phyloP scores from a whole-genome alignment of 1,140 invertebrate genomes.

The Bombus superbus region DNA sequence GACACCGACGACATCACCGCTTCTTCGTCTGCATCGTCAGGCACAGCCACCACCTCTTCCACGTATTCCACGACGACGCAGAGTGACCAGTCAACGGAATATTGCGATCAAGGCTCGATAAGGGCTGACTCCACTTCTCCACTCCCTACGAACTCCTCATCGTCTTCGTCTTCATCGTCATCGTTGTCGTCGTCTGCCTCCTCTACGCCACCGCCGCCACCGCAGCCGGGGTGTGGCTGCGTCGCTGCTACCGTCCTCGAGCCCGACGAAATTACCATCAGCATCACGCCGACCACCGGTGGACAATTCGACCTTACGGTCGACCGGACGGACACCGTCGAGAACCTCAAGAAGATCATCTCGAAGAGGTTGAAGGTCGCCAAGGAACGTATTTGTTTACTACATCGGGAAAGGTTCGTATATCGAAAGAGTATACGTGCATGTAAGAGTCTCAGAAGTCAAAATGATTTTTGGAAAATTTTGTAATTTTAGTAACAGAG shows the following conservation, averaged over 20 bases:
- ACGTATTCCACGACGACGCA: conserved; percentile 14
- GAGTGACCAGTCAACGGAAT: conserved; percentile 27
- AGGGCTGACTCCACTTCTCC: conserved; percentile 47
- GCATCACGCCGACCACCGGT: conserved; percentile 94
- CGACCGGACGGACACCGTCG: conserved; percentile 90
- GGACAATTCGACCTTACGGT: conserved; percentile 93
- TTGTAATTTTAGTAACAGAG: background rate
- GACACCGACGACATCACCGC: conserved; percentile 25
- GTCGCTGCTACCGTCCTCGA: conserved; percentile 74
- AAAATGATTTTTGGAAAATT: background rate
- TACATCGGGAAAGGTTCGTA: conserved; percentile 93
- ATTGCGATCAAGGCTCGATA: conserved; percentile 38
- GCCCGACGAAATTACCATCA: conserved; percentile 88
- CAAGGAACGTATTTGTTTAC: conserved; percentile 95
- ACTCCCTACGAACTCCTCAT: conserved; percentile 29
- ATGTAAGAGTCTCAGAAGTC: background rate
- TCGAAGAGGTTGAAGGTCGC: conserved; percentile 96
- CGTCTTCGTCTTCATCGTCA: conserved; percentile 45
- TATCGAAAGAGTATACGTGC: background rate
- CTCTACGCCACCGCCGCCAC: conserved; percentile 56
- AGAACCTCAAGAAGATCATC: conserved; percentile 94
- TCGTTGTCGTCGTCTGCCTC: conserved; percentile 21
- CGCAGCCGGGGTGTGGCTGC: conserved; percentile 84
- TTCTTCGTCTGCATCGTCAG: background rate
- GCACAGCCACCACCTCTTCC: background rate